Percentiles rank a stretch among this genome's conserved stretches.
These are phyloP conservation scores for Strix aluco DNA, from an alignment of 2,113 vertebrate genomes.

Conservation along the genomic window DNA sequence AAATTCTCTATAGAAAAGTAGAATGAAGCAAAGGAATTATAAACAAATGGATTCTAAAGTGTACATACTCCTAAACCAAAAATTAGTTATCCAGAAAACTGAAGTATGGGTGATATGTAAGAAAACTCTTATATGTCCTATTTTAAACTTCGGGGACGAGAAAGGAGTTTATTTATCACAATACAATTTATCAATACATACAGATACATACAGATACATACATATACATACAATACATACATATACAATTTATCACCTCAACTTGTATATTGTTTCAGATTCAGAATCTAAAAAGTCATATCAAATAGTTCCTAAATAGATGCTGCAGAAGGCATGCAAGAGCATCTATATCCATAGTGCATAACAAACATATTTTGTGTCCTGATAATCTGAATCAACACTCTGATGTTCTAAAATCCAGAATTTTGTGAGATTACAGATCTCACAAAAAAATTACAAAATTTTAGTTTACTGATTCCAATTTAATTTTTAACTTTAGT, in stretches of 20 bases:
- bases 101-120: neutral
- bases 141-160: neutral
- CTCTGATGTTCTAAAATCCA: neutral
- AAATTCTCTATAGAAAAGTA: neutral
- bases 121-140: neutral
- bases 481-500: neutral
- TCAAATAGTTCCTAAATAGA: neutral
- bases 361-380: neutral
- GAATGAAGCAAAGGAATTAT: neutral
- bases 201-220: too few relatives aligned
- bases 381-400: neutral
- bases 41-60: neutral
- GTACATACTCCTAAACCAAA: neutral
- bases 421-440: neutral
- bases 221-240: too few relatives aligned
- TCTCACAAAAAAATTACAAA: neutral
- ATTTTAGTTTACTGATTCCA: neutral
- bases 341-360: neutral
- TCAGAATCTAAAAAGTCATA: neutral
- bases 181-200: too few relatives aligned
- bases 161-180: neutral
- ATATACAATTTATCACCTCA: neutral
- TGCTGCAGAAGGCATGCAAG: neutral
- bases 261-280: neutral
- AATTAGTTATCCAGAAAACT: neutral